These are phyloP conservation scores for Cerceris rybyensis DNA, from an alignment of 2,888 invertebrate species.

Conservation along the genomic window DNA sequence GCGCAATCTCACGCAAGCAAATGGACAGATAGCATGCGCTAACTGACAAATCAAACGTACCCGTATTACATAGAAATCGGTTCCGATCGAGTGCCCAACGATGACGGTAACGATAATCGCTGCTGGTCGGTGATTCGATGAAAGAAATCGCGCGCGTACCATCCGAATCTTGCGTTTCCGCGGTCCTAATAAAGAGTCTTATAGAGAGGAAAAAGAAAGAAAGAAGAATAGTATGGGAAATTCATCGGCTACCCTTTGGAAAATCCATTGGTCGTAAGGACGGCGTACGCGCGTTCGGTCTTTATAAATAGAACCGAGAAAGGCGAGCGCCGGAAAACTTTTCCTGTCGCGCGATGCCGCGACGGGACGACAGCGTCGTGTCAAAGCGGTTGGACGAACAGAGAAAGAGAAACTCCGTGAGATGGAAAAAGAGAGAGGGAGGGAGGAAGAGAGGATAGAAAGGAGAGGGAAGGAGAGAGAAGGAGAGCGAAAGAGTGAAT, in stretches of 20 bases:
- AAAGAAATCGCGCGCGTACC: conserved; percentile 1
- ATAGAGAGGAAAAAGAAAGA: not conserved
- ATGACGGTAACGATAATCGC: conserved; percentile 42
- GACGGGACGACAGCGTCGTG: conserved; percentile 43
- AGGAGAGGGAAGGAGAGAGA: not conserved
- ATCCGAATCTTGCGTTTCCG: not conserved
- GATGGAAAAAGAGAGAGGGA: not conserved
- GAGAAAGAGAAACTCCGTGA: conserved; percentile 26
- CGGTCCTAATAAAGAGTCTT: not conserved
- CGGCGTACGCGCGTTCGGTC: conserved; percentile 16
- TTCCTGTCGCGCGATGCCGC: conserved; percentile 58
- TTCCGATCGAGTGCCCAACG: conserved; percentile 47
- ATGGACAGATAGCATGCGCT: conserved; percentile 47
- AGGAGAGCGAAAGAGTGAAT: conserved; percentile 19
- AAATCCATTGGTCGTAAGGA: conserved; percentile 36
- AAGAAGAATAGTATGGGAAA: conserved; percentile 15
- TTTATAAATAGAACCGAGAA: conserved; percentile 64
- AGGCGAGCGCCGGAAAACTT: conserved; percentile 64
- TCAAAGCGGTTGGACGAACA: conserved; percentile 24
- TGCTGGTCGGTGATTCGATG: not conserved
- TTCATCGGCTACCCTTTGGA: conserved; percentile 22
- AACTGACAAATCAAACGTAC: conserved; percentile 33
- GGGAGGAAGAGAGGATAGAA: not conserved
- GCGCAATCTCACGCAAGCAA: conserved; percentile 71
- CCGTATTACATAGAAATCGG: conserved; percentile 45